A percentile compares a stretch with the other conserved stretches of the same genome.
These are phyloP conservation scores for Caenorhabditis briggsae DNA, from an alignment of 1,140 invertebrate genomes.

Conservation along the genomic window DNA sequence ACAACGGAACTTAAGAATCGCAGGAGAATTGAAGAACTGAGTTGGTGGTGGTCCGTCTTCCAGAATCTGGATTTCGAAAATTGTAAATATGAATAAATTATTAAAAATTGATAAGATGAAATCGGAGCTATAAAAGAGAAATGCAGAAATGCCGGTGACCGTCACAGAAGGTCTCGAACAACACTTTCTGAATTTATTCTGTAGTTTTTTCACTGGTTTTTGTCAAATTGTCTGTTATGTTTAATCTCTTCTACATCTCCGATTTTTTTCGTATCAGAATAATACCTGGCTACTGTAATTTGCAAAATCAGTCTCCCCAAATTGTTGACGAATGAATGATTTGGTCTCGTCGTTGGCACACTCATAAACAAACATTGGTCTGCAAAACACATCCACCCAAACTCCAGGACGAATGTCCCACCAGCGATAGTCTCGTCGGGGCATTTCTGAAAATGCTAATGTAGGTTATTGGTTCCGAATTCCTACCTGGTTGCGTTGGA, in stretches of 20 bases:
- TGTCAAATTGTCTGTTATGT: too few relatives aligned
- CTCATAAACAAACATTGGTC: conserved; percentile 60
- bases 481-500: conserved; percentile 50
- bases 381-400: conserved; percentile 58
- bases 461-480: too few relatives aligned
- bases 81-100: too few relatives aligned
- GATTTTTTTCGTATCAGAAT: too few relatives aligned
- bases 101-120: too few relatives aligned
- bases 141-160: neutral
- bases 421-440: conserved; percentile 43
- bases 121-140: too few relatives aligned
- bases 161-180: neutral
- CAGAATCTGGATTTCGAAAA: conserved; percentile 34
- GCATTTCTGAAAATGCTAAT: conserved; percentile 53
- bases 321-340: conserved; percentile 54
- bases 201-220: too few relatives aligned
- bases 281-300: conserved; percentile 52
- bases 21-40: conserved; percentile 24
- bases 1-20: conserved; percentile 36
- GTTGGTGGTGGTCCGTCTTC: conserved; percentile 40
- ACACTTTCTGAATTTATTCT: too few relatives aligned
- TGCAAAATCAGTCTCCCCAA: conserved; percentile 47
- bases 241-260: too few relatives aligned
- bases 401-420: conserved; percentile 63
- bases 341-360: conserved; percentile 57